Conservation (phyloP, 2,797 vertebrate species). For the Heteromormyrus szaboi region DNA sequence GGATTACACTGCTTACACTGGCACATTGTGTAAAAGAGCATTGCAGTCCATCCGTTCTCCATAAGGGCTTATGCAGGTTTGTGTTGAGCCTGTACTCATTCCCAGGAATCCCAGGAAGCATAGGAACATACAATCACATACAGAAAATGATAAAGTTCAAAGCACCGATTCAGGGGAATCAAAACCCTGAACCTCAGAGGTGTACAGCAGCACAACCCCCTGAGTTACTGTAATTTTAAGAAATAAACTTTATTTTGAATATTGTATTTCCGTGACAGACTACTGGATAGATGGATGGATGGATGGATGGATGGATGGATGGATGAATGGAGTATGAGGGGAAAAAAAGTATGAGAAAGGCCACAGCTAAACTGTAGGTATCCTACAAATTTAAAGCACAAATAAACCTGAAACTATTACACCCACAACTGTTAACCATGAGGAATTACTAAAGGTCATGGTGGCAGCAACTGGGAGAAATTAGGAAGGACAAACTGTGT, state of each 20-base stretch:
- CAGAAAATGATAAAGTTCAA: background rate
- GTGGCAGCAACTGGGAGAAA: background rate
- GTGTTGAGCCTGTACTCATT: background rate
- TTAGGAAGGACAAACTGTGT: background rate
- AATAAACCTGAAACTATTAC: background rate
- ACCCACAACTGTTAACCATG: background rate
- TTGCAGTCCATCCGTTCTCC: background rate
- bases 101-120: background rate
- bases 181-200: background rate
- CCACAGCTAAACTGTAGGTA: background rate
- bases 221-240: background rate
- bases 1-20: background rate
- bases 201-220: background rate
- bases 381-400: background rate
- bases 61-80: background rate
- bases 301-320: background rate
- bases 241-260: background rate
- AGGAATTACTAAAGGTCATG: background rate
- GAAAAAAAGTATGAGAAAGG: background rate
- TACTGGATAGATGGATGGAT: background rate
- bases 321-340: background rate
- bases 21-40: slow-evolving; percentile 5
- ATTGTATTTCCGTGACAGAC: background rate
- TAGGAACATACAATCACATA: background rate
- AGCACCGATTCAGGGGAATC: background rate